Conservation (phyloP, 2,888 invertebrate genomes). For the Congeria kusceri region DNA sequence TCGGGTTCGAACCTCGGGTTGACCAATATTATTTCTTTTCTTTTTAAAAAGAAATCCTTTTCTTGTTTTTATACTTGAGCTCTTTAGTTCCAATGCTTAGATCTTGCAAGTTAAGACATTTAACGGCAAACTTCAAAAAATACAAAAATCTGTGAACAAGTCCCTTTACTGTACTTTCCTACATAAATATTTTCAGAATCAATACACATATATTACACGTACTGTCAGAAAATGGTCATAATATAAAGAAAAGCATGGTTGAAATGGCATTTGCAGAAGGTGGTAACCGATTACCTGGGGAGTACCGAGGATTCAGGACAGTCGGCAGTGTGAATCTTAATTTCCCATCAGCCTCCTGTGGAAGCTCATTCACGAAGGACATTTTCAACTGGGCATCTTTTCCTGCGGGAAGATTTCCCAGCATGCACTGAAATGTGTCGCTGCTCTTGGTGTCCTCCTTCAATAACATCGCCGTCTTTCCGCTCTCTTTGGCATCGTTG, state of each 20-base stretch:
- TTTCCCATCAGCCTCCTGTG: slow-evolving; percentile 63
- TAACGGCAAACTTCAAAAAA: too few relatives aligned
- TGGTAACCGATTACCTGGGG: slow-evolving; percentile 46
- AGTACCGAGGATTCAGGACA: slow-evolving; percentile 69
- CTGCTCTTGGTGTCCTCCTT: slow-evolving; percentile 65
- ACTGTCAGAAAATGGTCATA: neutral
- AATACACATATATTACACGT: neutral
- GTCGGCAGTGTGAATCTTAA: slow-evolving; percentile 69
- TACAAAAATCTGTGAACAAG: too few relatives aligned
- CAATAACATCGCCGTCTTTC: slow-evolving; percentile 70
- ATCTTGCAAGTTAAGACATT: too few relatives aligned
- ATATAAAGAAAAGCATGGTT: too few relatives aligned
- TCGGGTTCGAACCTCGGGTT: too few relatives aligned
- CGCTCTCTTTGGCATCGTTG: slow-evolving; percentile 66
- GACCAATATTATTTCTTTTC: too few relatives aligned
- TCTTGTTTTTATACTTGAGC: too few relatives aligned
- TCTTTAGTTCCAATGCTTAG: too few relatives aligned
- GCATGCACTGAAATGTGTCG: slow-evolving; percentile 71
- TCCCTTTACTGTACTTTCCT: too few relatives aligned
- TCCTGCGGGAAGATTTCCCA: slow-evolving; percentile 74
- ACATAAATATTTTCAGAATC: neutral
- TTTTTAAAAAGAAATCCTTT: too few relatives aligned
- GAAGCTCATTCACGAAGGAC: slow-evolving; percentile 70
- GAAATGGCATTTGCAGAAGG: too few relatives aligned
- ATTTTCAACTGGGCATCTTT: slow-evolving; percentile 63